Evolutionary conservation across 2,113 vertebrate species (phyloP).

Genomic region (Melanerpes formicivorus): DNA sequence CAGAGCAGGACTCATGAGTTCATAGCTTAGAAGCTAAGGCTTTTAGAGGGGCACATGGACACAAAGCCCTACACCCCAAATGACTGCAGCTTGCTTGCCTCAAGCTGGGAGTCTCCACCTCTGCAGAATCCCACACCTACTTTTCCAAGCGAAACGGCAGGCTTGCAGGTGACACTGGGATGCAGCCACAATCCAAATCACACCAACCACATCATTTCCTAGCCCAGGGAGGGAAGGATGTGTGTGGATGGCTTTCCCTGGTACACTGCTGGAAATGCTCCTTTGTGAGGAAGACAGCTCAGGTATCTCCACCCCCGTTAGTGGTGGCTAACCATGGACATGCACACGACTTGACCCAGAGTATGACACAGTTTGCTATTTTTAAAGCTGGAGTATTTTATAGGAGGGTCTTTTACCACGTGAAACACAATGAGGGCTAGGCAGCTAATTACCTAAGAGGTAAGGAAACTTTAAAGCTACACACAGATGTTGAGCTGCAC

Average conservation of each 20-base stretch:
- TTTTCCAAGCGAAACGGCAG: not conserved
- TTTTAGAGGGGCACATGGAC: not conserved
- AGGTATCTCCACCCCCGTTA: not conserved
- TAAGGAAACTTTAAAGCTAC: constrained; percentile 68
- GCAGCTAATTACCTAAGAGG: constrained; percentile 62
- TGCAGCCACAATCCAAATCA: not conserved
- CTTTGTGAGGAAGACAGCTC: not conserved
- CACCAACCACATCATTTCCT: not conserved
- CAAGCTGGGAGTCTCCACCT: not conserved
- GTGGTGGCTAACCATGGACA: not conserved
- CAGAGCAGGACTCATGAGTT: constrained; percentile 2
- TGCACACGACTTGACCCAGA: constrained; percentile 28
- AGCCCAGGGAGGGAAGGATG: not conserved
- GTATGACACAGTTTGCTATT: not conserved
- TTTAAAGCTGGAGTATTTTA: constrained; percentile 46
- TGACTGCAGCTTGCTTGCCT: not conserved
- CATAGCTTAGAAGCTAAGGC: not conserved
- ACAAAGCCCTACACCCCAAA: not conserved
- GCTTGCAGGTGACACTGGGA: not conserved
- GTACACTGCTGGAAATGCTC: not conserved
- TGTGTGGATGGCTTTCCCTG: not conserved
- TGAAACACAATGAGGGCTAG: constrained; percentile 48
- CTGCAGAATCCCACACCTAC: not conserved
- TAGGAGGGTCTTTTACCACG: constrained; percentile 41
- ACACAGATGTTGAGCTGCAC: constrained; percentile 69